Evolutionary conservation across 2,797 vertebrate genomes (phyloP), one percentile per base, ranked within the genome.

Genomic region (Urosaurus nigricauda): DNA sequence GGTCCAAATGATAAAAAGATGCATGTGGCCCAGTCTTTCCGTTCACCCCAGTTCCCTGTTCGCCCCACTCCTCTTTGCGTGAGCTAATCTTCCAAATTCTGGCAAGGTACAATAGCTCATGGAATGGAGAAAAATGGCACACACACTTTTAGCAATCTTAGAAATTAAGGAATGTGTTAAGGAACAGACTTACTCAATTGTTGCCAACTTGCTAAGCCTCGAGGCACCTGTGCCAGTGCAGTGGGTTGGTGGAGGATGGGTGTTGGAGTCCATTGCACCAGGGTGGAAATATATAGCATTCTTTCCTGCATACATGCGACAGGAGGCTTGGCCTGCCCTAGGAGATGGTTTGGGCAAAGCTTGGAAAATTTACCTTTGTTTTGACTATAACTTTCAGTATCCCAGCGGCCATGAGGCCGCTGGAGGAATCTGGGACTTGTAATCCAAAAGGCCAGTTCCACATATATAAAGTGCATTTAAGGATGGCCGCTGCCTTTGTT

Each of bases 1-100:
- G 53, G 47, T 17, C 79, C 86, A 43, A 32, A 7, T 53, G 32
- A 24, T 63, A 75, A 78, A 43, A 13, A 8, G 5, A 26, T 77
- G 43, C 75, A 40, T 40, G 11, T 51, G 16, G 21, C 53, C 43
- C 75, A 35, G 6, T 19, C 1, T 88, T 16, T 37, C 65, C 4
- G 29, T 3, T 2, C 12, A 1, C 35, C 8, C 7, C 21, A 4
- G 29, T 0, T 26, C 7, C 4, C 13, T 17, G 4, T 19, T 4
- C 19, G 0, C 35, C 5, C 11, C 21, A 51, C 47, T 51, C 29
- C 4, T 2, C 21, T 29, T 29, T 21, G 5, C 5, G 6, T 68
- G 26, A 51, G 17, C 58, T 78, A 68, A 43, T 51, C 40, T 51
- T 29, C 63, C n/a, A 37, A 37, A 68, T 26, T 56, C n/a, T 56